phyloP scores from a whole-genome alignment of 1,140 invertebrate species.

The Thaumatotibia leucotreta region DNA sequence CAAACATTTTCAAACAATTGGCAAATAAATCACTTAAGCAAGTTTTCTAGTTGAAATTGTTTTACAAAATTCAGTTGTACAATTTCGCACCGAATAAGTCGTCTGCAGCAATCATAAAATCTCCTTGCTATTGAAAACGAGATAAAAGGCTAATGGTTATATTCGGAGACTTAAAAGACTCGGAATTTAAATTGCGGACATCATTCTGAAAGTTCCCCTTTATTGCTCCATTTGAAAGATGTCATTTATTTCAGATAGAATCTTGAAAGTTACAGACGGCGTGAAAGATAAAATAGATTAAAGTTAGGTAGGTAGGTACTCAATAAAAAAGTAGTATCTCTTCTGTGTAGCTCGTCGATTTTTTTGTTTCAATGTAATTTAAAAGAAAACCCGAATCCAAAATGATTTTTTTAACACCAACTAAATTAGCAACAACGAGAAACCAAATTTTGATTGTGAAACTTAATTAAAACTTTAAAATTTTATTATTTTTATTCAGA shows the following conservation, averaged over 20 bases:
- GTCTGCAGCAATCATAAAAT: not conserved
- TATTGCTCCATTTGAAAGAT: slow-evolving; percentile 4
- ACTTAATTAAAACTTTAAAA: no score
- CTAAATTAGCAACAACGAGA: no score
- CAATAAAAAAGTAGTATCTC: no score
- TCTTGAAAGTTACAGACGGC: not conserved
- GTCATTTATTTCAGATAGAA: not conserved
- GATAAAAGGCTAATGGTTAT: slow-evolving; percentile 4
- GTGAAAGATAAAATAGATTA: not conserved
- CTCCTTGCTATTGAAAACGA: slow-evolving; percentile 2
- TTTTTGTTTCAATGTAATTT: no score
- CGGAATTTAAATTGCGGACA: slow-evolving; percentile 1
- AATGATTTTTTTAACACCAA: no score
- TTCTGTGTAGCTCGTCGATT: no score
- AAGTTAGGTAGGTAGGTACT: no score
- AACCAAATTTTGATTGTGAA: no score
- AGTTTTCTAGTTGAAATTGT: not conserved
- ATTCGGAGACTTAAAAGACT: not conserved
- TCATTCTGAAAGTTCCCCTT: not conserved
- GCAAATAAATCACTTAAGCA: not conserved
- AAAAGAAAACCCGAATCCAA: no score
- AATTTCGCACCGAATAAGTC: not conserved
- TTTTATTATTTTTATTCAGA: no score
- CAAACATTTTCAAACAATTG: not conserved
- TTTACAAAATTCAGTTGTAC: not conserved